Conservation (phyloP, 2,888 invertebrate species). For the Ochropleura plecta region DNA sequence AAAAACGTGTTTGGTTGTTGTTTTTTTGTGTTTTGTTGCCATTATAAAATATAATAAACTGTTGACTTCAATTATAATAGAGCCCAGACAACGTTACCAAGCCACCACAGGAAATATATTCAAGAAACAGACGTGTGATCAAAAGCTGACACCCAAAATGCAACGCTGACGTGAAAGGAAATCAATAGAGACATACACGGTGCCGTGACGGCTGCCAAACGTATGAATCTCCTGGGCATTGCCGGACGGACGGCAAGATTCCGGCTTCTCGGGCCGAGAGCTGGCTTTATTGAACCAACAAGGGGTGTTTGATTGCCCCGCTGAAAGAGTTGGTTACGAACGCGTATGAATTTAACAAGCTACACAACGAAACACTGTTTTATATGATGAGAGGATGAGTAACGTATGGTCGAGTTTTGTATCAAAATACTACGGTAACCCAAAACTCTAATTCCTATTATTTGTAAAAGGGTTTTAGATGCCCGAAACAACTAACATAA, state of each 20-base stretch:
- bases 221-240: conserved; percentile 59
- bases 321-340: conserved; percentile 51
- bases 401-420: neutral
- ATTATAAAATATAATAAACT: too few relatives aligned
- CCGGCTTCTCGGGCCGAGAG: conserved; percentile 18
- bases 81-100: neutral
- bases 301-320: conserved; percentile 57
- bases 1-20: too few relatives aligned
- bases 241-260: conserved; percentile 34
- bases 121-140: conserved; percentile 5
- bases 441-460: neutral
- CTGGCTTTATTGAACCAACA: conserved; percentile 62
- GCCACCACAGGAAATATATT: neutral
- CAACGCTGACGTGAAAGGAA: conserved; percentile 44
- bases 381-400: neutral
- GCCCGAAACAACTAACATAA: neutral
- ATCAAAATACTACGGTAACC: neutral
- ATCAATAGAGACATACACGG: conserved; percentile 49
- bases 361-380: neutral
- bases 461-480: neutral
- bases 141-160: conserved; percentile 17
- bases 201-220: conserved; percentile 46
- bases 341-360: conserved; percentile 32
- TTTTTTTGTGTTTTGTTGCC: too few relatives aligned
- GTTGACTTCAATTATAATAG: neutral